Conservation (phyloP, 2,113 vertebrate genomes). For the Protobothrops mucrosquamatus region DNA sequence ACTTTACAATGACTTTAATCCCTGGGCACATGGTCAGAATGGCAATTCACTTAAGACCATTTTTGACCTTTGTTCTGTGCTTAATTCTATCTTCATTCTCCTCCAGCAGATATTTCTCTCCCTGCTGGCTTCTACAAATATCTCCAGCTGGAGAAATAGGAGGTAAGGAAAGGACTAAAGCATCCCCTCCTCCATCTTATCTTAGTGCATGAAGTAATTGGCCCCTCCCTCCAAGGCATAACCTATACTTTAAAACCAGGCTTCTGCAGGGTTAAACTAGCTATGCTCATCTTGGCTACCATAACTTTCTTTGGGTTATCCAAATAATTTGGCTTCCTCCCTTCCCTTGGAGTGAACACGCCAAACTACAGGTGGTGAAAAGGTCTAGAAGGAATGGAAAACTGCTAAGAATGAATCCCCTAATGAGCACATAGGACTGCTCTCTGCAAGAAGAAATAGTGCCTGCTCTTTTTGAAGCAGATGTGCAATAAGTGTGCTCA, state of each 20-base stretch:
- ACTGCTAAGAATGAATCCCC: background rate
- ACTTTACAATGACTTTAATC: background rate
- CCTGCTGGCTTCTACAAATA: background rate
- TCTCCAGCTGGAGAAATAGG: background rate
- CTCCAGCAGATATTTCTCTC: background rate
- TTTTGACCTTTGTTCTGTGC: background rate
- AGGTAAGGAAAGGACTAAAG: background rate
- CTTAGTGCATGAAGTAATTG: background rate
- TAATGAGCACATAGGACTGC: background rate
- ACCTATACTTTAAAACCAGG: background rate
- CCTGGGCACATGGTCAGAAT: background rate
- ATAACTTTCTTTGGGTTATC: background rate
- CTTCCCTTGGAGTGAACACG: background rate
- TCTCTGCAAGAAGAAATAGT: background rate
- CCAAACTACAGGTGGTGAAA: background rate
- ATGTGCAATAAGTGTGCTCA: background rate
- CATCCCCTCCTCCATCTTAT: background rate
- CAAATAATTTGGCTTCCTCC: background rate
- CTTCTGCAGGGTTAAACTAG: background rate
- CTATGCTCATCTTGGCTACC: background rate
- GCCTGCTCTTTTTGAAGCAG: constrained; percentile 21
- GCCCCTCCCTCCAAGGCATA: background rate
- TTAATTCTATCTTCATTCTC: background rate
- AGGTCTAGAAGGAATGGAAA: background rate
- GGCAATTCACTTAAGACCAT: background rate